phyloP scores from a whole-genome alignment of 2,113 vertebrate genomes.

The Paracanthobrama guichenoti region DNA sequence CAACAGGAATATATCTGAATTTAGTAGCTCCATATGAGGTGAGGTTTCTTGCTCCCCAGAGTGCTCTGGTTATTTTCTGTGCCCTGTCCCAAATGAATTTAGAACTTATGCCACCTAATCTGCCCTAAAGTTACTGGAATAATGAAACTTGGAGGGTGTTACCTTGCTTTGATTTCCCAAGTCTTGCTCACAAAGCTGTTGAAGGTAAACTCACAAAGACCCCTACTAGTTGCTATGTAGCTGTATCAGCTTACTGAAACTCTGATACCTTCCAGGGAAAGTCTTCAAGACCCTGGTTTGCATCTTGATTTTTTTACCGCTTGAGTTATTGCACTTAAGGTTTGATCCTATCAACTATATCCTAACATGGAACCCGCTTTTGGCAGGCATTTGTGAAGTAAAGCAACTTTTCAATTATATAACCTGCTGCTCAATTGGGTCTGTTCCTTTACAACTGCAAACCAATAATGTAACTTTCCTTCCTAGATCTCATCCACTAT shows the following conservation, averaged over 20 bases:
- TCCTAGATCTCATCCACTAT: background rate
- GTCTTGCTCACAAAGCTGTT: background rate
- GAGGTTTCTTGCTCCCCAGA: background rate
- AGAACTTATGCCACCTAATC: background rate
- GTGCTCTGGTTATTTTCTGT: background rate
- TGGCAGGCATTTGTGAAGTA: background rate
- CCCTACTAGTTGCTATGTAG: background rate
- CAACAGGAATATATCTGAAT: background rate
- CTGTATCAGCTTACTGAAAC: background rate
- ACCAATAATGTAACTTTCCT: background rate
- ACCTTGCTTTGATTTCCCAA: slow-evolving; percentile 2
- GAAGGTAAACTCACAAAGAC: background rate
- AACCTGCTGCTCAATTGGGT: background rate
- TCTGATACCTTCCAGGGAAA: background rate
- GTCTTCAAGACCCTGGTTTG: background rate
- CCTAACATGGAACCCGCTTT: background rate
- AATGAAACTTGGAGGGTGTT: background rate
- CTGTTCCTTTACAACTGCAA: background rate
- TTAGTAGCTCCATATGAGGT: background rate
- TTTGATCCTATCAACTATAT: background rate
- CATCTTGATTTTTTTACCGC: background rate
- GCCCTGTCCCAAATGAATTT: background rate
- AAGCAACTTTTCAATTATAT: background rate
- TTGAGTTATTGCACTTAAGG: background rate
- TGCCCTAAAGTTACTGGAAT: background rate